Percentiles rank a stretch among this genome's conserved stretches.
These are phyloP conservation scores for Plagiodera versicolora DNA, from an alignment of 2,888 invertebrate genomes.

Conservation along the genomic window DNA sequence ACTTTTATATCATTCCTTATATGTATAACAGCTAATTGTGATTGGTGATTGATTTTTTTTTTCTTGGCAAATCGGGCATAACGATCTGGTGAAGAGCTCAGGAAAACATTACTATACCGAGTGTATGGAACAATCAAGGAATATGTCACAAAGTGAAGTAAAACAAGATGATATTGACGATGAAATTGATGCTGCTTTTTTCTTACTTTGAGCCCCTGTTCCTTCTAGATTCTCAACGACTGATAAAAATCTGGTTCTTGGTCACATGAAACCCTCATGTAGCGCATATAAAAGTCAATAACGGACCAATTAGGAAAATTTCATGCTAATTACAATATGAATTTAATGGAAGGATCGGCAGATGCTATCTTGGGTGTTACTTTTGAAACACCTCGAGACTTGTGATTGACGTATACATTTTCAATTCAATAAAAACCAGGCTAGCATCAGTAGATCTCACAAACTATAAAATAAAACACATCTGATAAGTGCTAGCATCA, in stretches of 20 bases:
- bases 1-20: constrained; percentile 4
- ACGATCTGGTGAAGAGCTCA: too few relatives aligned
- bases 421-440: constrained; percentile 32
- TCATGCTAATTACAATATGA: constrained; percentile 39
- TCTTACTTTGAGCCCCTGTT: too few relatives aligned
- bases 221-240: too few relatives aligned
- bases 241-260: constrained; percentile 4
- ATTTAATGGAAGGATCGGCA: constrained; percentile 35
- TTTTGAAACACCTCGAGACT: constrained; percentile 25
- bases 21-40: not conserved
- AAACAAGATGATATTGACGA: too few relatives aligned
- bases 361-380: constrained; percentile 32
- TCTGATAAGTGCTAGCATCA: constrained; percentile 33
- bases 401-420: constrained; percentile 34
- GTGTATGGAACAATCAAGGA: too few relatives aligned
- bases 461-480: constrained; percentile 31
- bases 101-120: too few relatives aligned
- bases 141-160: too few relatives aligned
- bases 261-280: constrained; percentile 7
- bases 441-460: constrained; percentile 31
- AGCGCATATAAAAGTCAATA: constrained; percentile 15
- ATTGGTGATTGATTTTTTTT: not conserved
- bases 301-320: constrained; percentile 33
- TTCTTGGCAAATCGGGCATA: not conserved
- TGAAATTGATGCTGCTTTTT: too few relatives aligned